These are phyloP conservation scores for Lucilia cuprina DNA, from an alignment of 1,140 invertebrate genomes.

Conservation along the genomic window DNA sequence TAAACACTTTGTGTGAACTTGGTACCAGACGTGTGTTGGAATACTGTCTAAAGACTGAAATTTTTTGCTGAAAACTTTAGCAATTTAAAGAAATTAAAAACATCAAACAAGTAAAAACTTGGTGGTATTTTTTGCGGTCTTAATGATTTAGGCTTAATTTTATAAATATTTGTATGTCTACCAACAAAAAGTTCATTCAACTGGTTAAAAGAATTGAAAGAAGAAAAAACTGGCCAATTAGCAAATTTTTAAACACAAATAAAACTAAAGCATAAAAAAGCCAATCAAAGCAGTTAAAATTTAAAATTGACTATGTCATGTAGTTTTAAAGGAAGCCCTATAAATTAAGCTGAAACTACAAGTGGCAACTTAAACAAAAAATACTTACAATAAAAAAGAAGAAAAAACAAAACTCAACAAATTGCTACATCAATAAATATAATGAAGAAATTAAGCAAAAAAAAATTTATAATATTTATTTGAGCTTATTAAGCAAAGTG, in stretches of 20 bases:
- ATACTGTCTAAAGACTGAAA: too few species aligned
- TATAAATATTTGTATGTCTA: background rate
- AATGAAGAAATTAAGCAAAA: background rate
- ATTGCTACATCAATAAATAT: slow-evolving; percentile 4
- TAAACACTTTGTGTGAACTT: too few species aligned
- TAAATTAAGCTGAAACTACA: background rate
- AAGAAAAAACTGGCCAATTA: background rate
- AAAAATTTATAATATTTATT: background rate
- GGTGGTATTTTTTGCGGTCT: too few species aligned
- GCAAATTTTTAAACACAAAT: background rate
- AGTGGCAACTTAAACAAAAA: background rate
- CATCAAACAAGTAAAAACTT: too few species aligned
- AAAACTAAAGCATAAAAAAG: background rate
- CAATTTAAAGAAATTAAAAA: too few species aligned
- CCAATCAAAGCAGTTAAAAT: background rate
- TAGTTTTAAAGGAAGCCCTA: background rate
- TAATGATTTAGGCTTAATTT: background rate
- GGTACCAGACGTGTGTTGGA: too few species aligned
- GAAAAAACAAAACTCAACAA: background rate
- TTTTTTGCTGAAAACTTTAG: too few species aligned
- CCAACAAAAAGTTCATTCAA: background rate
- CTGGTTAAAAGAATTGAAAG: background rate
- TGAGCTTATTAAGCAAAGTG: background rate
- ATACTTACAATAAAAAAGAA: background rate
- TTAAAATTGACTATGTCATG: background rate